Evolutionary conservation across 2,113 vertebrate species (phyloP), one percentile per base, ranked within the genome.

Genomic region (Phyllopteryx taeniolatus): DNA sequence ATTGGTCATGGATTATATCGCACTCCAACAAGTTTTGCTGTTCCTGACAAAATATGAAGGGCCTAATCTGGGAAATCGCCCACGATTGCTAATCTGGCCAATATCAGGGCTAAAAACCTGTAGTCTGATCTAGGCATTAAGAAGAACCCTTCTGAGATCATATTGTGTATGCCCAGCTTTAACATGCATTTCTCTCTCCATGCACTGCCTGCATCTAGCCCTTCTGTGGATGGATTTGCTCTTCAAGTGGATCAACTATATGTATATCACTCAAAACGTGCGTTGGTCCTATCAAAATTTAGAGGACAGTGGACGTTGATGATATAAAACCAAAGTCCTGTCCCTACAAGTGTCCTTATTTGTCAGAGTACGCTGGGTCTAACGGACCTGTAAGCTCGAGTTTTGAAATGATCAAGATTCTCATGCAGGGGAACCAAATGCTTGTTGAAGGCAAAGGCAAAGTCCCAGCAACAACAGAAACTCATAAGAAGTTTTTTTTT

Each of bases 231-330:
- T 67, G 62, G 35, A 20, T 69, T 79, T 44, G 19, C 65, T 43
- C 81, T 84, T 78, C 77, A 80, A 35, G 79, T 12, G 35, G 80
- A 86, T 85, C 53, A 82, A 70, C 44, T 51, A 51, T 74, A 3
- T 39, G n/a, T 47, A 73, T 64, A 68, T 81, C 76, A 83, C 67
- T 87, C 79, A 83, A 54, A 69, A 63, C n/a, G 19, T 54, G 44
- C 49, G 71, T 68, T 64, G 71, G 74, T 33, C 27, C 61, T 71
- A 19, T 57, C n/a, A 59, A 70, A 78, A 44, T 33, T 75, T 76
- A 70, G 3, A 8, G 49, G 54, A 75, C 3, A 33, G 44, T 61
- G 46, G 59, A 77, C 64, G 78, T 68, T 31, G 15, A 22, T 0
- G 8, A 5, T 59, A 27, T 11, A 67, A 70, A 20, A 54, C 14